These are phyloP conservation scores for Sphenopsis melanotis DNA, from an alignment of 2,797 vertebrate species.

Conservation along the genomic window DNA sequence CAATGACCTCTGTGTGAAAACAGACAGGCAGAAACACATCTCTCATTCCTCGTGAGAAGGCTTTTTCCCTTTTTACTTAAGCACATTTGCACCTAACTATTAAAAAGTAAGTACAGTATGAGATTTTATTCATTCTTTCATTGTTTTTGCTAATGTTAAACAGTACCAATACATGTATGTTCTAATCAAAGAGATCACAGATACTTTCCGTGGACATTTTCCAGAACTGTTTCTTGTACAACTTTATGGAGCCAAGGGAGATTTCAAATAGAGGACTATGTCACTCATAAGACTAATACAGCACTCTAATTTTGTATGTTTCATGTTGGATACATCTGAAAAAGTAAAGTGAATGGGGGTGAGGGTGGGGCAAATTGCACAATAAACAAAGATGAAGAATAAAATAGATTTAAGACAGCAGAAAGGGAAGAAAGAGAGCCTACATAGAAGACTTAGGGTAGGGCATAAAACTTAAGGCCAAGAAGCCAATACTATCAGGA, in stretches of 20 bases:
- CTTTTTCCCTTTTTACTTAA: not conserved
- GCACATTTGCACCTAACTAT: not conserved
- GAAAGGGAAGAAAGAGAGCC: not conserved
- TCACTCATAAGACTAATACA: not conserved
- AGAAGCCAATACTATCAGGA: not conserved
- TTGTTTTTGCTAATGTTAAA: not conserved
- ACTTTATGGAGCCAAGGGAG: not conserved
- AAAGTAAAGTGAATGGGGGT: not conserved
- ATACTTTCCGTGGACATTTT: not conserved
- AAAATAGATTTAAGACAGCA: not conserved
- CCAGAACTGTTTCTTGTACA: not conserved
- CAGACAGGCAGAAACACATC: fast-evolving
- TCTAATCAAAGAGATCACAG: not conserved
- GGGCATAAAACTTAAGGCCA: not conserved
- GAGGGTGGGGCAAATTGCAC: fast-evolving
- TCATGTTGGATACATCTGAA: not conserved
- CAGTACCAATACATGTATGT: not conserved
- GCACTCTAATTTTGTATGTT: not conserved
- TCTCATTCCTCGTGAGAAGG: not conserved
- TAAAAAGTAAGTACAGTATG: not conserved
- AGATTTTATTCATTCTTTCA: not conserved
- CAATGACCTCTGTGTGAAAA: not conserved
- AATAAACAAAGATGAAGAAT: not conserved
- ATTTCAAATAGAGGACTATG: not conserved
- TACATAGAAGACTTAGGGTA: not conserved